phyloP scores from a whole-genome alignment of 2,113 vertebrate species.

The Podarcis cretensis region DNA sequence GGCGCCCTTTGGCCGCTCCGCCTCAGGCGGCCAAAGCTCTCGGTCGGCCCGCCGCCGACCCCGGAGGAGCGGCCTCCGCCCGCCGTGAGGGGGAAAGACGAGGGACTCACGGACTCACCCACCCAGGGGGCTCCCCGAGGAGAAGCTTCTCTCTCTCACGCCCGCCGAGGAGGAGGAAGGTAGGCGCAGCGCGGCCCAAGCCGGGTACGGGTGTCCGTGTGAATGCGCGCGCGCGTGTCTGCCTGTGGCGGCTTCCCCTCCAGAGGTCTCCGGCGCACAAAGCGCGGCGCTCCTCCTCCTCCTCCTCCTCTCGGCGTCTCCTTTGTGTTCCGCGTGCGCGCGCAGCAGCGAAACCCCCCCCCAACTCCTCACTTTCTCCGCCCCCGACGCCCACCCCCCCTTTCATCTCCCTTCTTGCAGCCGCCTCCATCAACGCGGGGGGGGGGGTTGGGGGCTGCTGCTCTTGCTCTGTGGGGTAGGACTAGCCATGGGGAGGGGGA shows the following conservation, averaged over 20 bases:
- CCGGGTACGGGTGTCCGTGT: background rate
- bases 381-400: fast-evolving
- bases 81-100: no score
- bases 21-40: background rate
- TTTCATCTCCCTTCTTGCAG: background rate
- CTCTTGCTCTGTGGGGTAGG: background rate
- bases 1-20: background rate
- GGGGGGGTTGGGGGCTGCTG: no score
- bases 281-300: background rate
- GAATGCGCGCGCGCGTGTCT: no score
- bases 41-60: background rate
- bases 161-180: background rate
- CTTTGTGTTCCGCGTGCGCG: background rate
- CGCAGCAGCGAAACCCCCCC: background rate
- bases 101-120: background rate
- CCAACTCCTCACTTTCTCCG: background rate
- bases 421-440: background rate
- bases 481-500: no score
- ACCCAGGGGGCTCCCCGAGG: background rate
- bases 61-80: background rate
- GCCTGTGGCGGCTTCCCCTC: background rate
- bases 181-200: background rate
- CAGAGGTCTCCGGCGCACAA: background rate
- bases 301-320: background rate
- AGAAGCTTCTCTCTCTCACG: background rate